A percentile compares a stretch with the other conserved stretches of the same genome.
These are phyloP conservation scores for Platanista minor DNA, from an alignment of 2,113 vertebrate genomes.

Conservation along the genomic window DNA sequence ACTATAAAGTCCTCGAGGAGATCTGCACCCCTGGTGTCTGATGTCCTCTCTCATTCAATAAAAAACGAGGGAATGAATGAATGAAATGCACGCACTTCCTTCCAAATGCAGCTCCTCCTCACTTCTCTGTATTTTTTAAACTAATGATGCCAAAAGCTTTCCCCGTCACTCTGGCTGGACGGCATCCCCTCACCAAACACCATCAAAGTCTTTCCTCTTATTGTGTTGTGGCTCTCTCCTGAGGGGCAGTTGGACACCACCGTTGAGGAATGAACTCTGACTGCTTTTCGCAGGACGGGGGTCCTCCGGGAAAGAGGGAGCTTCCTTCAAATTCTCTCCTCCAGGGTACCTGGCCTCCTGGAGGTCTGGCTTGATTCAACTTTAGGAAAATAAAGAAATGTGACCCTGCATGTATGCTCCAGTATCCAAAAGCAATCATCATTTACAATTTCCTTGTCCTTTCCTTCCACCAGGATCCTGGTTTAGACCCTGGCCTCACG, in stretches of 20 bases:
- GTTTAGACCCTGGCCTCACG: not conserved
- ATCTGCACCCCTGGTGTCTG: not conserved
- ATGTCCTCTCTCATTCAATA: not conserved
- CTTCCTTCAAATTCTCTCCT: not conserved
- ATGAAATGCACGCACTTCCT: not conserved
- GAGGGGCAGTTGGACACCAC: not conserved
- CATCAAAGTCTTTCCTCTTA: not conserved
- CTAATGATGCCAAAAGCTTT: not conserved
- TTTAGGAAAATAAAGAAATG: not conserved
- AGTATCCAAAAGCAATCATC: not conserved
- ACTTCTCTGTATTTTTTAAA: not conserved
- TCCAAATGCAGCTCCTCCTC: not conserved
- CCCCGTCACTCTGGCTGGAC: too few species aligned
- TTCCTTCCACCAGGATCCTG: not conserved
- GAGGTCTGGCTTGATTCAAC: not conserved
- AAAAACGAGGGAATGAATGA: not conserved
- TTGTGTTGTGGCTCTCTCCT: not conserved
- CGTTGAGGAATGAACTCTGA: not conserved
- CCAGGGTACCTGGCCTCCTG: not conserved
- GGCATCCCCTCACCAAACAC: too few species aligned
- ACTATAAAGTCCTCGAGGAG: not conserved
- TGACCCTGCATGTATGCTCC: not conserved
- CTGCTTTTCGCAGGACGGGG: not conserved
- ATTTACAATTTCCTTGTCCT: not conserved
- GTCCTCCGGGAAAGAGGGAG: rapidly evolving